phyloP scores from a whole-genome alignment of 2,888 invertebrate genomes.

The Megastigmus dorsalis region DNA sequence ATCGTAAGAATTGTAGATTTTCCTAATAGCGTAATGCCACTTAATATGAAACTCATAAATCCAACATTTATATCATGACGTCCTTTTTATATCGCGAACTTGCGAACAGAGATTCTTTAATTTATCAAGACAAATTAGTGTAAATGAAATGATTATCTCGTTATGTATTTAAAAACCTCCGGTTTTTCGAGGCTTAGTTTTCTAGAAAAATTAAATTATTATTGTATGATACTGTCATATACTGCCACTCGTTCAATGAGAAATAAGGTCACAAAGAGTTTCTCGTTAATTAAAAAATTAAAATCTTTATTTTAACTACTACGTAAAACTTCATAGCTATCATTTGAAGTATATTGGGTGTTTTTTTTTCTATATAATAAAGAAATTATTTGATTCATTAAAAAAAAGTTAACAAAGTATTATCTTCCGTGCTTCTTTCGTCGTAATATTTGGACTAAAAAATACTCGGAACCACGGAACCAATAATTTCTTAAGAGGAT shows the following conservation, averaged over 20 bases:
- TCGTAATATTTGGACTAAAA: too few species aligned
- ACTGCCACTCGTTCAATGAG: background rate
- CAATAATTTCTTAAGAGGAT: too few species aligned
- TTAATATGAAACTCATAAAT: constrained; percentile 20
- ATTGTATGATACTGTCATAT: too few species aligned
- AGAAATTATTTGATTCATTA: too few species aligned
- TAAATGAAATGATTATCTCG: background rate
- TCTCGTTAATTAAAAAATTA: background rate
- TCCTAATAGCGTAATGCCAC: constrained; percentile 6
- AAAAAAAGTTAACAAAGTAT: too few species aligned
- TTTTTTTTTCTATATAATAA: too few species aligned
- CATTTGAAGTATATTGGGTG: too few species aligned
- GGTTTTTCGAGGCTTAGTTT: background rate
- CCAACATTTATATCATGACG: background rate
- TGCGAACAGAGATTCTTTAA: background rate
- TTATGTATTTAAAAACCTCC: background rate
- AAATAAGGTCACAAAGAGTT: background rate
- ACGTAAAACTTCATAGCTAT: too few species aligned
- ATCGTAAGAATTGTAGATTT: background rate
- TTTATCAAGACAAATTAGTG: constrained; percentile 22
- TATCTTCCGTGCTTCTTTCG: too few species aligned
- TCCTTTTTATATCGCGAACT: background rate
- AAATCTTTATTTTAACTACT: too few species aligned
- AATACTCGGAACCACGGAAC: too few species aligned
- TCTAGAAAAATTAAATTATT: background rate